Conservation (phyloP, 2,888 invertebrate genomes). For the Zaprionus obscuricornis region DNA sequence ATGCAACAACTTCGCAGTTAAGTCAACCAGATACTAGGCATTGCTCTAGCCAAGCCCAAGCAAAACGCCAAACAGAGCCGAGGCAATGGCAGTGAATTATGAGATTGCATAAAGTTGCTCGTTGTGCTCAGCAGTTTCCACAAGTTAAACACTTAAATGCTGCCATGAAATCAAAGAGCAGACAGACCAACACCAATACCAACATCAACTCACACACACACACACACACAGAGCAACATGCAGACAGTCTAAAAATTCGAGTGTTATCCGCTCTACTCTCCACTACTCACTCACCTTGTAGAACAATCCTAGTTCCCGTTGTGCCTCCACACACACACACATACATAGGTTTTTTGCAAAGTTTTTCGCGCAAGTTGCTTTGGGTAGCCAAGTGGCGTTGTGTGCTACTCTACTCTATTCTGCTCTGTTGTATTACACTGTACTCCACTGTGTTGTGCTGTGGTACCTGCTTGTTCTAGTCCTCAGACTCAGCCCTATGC, state of each 20-base stretch:
- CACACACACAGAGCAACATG: not conserved
- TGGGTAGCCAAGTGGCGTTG: constrained; percentile 31
- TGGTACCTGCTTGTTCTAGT: constrained; percentile 20
- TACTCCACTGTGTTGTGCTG: too few species aligned
- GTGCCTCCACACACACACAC: too few species aligned
- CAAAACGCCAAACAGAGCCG: not conserved
- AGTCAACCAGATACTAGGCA: constrained; percentile 9
- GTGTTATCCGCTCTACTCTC: too few species aligned
- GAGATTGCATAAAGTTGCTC: constrained; percentile 52
- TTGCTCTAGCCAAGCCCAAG: too few species aligned
- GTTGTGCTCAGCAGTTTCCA: constrained; percentile 18
- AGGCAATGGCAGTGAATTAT: constrained; percentile 58
- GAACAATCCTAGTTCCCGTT: too few species aligned
- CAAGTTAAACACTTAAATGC: constrained; percentile 70
- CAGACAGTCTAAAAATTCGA: constrained; percentile 28
- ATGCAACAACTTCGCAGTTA: constrained; percentile 46
- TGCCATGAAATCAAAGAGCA: constrained; percentile 68
- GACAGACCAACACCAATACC: constrained; percentile 2
- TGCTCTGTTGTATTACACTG: too few species aligned
- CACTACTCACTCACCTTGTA: constrained; percentile 21
- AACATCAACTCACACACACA: not conserved
- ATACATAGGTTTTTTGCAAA: constrained; percentile 11
- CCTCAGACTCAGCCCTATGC: constrained; percentile 4
- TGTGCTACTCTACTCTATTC: too few species aligned
- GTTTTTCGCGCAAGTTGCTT: constrained; percentile 57